These are phyloP conservation scores for Lacanobia wlatinum DNA, from an alignment of 2,888 invertebrate genomes.

Conservation along the genomic window DNA sequence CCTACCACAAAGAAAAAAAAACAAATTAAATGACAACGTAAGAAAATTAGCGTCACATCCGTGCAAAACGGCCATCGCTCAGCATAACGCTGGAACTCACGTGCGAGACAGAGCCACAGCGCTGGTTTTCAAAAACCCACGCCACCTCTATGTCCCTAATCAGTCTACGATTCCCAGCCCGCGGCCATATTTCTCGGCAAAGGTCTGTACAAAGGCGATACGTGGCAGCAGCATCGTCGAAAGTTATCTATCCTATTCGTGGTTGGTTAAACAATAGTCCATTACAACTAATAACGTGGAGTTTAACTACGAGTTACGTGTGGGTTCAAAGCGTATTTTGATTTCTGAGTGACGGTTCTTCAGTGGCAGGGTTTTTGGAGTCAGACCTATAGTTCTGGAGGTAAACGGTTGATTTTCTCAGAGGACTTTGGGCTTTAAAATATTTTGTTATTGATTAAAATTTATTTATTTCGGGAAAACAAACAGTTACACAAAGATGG, in stretches of 20 bases:
- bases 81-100: no score
- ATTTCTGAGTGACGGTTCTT: conserved; percentile 48
- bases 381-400: background rate
- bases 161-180: conserved; percentile 68
- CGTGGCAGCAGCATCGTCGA: conserved; percentile 71
- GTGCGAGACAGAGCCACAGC: no score
- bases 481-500: no score
- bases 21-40: no score
- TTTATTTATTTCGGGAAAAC: no score
- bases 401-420: no score
- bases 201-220: conserved; percentile 81
- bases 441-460: no score
- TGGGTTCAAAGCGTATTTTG: conserved; percentile 57
- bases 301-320: conserved; percentile 28
- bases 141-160: conserved; percentile 2
- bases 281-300: conserved; percentile 63
- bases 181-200: conserved; percentile 76
- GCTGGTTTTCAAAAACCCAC: no score
- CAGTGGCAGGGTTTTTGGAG: conserved; percentile 6
- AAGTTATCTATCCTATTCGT: conserved; percentile 70
- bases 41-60: no score
- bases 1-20: no score
- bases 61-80: no score
- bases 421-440: no score
- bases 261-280: conserved; percentile 69